A percentile compares a stretch with the other conserved stretches of the same genome.
Evolutionary conservation across 2,888 invertebrate genomes (phyloP).

Genomic region (Cerastis rubricosa): DNA sequence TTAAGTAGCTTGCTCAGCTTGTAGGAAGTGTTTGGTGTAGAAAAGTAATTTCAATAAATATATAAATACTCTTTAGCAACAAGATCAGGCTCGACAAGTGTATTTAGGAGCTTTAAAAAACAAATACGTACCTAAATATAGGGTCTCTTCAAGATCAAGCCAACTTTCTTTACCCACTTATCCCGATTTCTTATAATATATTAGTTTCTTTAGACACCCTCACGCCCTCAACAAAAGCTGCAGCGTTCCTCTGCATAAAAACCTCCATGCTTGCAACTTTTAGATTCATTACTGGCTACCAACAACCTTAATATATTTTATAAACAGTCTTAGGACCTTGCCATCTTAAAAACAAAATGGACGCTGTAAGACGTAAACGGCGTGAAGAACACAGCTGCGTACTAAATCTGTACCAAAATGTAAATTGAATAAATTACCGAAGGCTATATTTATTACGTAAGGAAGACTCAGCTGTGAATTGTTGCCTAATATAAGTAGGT

Average conservation of each 20-base stretch:
- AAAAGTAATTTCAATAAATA: not conserved
- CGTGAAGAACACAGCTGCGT: constrained; percentile 28
- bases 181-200: no score
- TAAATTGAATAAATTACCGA: constrained; percentile 35
- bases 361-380: constrained; percentile 3
- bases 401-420: constrained; percentile 28
- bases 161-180: not conserved
- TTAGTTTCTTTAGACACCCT: not conserved
- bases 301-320: no score
- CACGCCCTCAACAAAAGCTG: no score
- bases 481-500: constrained; percentile 27
- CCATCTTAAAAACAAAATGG: constrained; percentile 22
- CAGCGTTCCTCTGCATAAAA: no score
- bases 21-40: no score
- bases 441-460: constrained; percentile 14
- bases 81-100: no score
- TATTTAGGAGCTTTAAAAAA: no score
- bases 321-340: no score
- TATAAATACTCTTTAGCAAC: no score
- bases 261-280: no score
- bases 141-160: not conserved
- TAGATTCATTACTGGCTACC: no score
- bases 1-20: no score
- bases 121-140: not conserved
- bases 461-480: constrained; percentile 37